These are phyloP conservation scores for Lasius fuliginosus DNA, from an alignment of 2,888 invertebrate genomes.

Conservation along the genomic window DNA sequence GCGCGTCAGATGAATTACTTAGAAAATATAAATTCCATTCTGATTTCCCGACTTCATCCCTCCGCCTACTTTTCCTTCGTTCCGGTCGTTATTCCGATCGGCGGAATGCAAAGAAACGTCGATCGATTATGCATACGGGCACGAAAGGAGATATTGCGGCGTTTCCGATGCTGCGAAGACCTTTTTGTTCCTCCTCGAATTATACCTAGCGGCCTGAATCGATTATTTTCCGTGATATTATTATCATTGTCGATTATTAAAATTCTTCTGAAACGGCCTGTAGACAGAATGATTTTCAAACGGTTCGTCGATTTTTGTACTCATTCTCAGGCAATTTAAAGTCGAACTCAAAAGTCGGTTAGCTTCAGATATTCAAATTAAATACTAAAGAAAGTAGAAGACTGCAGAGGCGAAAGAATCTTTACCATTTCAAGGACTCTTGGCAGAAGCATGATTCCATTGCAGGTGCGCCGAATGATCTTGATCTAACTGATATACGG, in stretches of 20 bases:
- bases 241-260: neutral
- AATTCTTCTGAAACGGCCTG: neutral
- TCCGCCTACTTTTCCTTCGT: constrained; percentile 2
- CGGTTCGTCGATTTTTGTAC: neutral
- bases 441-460: constrained; percentile 14
- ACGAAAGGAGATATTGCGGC: constrained; percentile 61
- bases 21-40: constrained; percentile 60
- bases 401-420: neutral
- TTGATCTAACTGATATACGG: neutral
- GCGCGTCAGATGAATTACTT: constrained; percentile 34
- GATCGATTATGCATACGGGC: constrained; percentile 68
- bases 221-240: constrained; percentile 43
- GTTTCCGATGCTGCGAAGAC: neutral
- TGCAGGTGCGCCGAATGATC: constrained; percentile 32
- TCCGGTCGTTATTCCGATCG: constrained; percentile 37
- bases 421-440: constrained; percentile 27
- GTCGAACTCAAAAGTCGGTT: neutral
- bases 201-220: constrained; percentile 1
- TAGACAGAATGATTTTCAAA: neutral
- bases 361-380: neutral
- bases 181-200: constrained; percentile 31
- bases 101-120: constrained; percentile 46
- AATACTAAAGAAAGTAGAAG: neutral
- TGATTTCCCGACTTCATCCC: constrained; percentile 27
- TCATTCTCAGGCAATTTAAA: neutral